phyloP scores from a whole-genome alignment of 2,888 invertebrate genomes.

The Parapristionchus giblindavisi region DNA sequence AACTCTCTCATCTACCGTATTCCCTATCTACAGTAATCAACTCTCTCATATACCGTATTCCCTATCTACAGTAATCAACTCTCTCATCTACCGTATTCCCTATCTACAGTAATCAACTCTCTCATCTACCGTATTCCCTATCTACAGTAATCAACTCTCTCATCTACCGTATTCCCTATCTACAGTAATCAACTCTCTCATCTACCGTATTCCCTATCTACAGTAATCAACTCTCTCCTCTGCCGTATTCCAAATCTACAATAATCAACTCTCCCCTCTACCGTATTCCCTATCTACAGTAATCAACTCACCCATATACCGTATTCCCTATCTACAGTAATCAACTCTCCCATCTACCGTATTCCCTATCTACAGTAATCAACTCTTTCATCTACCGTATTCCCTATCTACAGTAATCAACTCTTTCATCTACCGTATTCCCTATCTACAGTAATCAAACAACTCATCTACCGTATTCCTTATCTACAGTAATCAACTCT shows the following conservation, averaged over 20 bases:
- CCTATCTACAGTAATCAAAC: constrained; percentile 68
- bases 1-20: neutral
- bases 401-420: no score
- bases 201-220: constrained; percentile 68
- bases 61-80: constrained; percentile 64
- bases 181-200: neutral
- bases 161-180: neutral
- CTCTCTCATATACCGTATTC: constrained; percentile 1
- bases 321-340: no score
- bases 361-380: constrained; percentile 64
- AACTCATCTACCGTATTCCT: neutral
- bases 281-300: constrained; percentile 68
- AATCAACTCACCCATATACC: neutral
- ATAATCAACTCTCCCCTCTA: neutral
- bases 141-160: constrained; percentile 64
- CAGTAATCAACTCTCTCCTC: constrained; percentile 16
- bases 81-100: neutral
- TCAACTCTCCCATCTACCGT: neutral
- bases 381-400: neutral
- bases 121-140: constrained; percentile 1
- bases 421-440: constrained; percentile 11
- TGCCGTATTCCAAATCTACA: no score
- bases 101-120: neutral
- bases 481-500: neutral
- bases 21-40: no score